Evolutionary conservation across 2,888 invertebrate genomes (phyloP).

Genomic region (Disparrhopalites patrizii): DNA sequence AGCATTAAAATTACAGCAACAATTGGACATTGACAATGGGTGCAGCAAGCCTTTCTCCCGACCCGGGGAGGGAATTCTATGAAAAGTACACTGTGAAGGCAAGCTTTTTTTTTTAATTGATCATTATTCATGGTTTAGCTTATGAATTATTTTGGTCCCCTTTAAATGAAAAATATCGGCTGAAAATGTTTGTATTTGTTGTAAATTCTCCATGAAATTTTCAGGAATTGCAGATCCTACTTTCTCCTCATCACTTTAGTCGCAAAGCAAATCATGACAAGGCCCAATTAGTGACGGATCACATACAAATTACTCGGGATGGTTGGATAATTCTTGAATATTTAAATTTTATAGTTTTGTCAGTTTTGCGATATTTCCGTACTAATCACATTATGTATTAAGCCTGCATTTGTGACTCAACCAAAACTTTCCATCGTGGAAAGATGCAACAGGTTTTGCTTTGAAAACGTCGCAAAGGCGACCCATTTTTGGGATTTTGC

Average conservation of each 20-base stretch:
- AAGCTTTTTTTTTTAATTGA: neutral
- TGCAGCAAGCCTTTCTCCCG: no score
- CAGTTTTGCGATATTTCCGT: no score
- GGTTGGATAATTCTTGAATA: neutral
- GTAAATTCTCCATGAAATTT: neutral
- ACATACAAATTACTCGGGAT: neutral
- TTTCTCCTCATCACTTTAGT: constrained; percentile 14
- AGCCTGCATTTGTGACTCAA: no score
- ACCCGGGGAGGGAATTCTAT: no score
- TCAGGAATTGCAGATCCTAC: constrained; percentile 14
- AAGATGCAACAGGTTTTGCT: no score
- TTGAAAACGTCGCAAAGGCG: no score
- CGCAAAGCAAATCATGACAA: constrained; percentile 6
- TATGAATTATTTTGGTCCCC: no score
- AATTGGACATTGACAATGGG: no score
- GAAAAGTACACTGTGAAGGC: neutral
- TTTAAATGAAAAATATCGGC: neutral
- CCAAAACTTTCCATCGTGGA: no score
- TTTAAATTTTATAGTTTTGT: neutral
- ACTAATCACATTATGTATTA: no score
- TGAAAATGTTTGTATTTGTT: neutral
- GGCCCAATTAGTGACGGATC: neutral
- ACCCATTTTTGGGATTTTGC: no score
- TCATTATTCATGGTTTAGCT: no score
- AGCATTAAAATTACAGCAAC: neutral